Evolutionary conservation across 2,113 vertebrate species (phyloP), one percentile per base, ranked within the genome.

Genomic region (Thalassoma bifasciatum): DNA sequence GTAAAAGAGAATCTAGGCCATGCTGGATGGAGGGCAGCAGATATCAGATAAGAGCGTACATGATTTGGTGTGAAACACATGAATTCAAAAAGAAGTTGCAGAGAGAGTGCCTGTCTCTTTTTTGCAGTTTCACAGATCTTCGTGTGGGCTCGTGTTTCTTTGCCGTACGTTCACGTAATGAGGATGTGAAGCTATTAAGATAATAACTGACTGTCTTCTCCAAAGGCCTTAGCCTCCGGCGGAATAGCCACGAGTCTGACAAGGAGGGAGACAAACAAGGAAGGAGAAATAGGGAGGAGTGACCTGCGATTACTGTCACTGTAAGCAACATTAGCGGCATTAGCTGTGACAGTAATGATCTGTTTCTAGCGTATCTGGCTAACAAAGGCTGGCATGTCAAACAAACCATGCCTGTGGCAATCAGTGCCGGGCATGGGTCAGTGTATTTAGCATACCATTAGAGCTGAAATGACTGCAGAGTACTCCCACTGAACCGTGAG

Each of bases 301-400:
- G 73, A 72, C 42, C 67, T 64, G 77, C 5, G 73, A 85, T 90
- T 87, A 70, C 53, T 72, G 83, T 79, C 83, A 79, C 19, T 53
- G 47, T 51, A 72, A 84, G 66, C 67, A 69, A 75, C 81, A 80
- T 86, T 81, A 80, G 67, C 67, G 30, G 73, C 42, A 83, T 88
- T 79, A 83, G 64, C 82, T 21, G 30, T 85, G 87, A 86, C 88
- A 83, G 84, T 86, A 88, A 89, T 87, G 85, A 86, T 74, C 74
- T 63, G 60, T 83, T 88, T 74, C 72, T 24, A 51, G 34, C 36
- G 46, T 69, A 75, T 63, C 60, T 59, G 54, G 24, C 79, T 76
- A 85, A 85, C 87, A 63, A 61, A 79, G 59, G 53, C 68, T 77
- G 78, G 50, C 83, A 40, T 66, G 75, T 81, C 72, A 67, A 76